A percentile compares a stretch with the other conserved stretches of the same genome.
Evolutionary conservation across 2,113 vertebrate species (phyloP).

Genomic region (Formicarius rufipectus): DNA sequence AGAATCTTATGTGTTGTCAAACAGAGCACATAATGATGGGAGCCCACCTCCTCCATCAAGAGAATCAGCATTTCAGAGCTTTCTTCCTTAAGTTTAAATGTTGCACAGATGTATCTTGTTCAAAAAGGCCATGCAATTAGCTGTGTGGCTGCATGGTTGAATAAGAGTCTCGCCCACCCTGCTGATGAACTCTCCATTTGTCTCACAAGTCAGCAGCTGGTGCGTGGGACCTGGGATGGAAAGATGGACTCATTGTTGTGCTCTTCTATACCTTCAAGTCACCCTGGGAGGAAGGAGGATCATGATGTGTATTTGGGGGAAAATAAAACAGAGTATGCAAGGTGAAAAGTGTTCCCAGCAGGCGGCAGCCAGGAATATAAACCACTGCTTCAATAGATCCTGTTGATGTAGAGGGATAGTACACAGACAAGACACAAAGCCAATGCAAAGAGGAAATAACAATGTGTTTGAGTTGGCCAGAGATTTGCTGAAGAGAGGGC

Average conservation of each 20-base stretch:
- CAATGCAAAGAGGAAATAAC: background rate
- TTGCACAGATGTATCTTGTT: background rate
- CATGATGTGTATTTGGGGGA: accelerated
- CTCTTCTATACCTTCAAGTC: background rate
- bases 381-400: background rate
- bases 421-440: background rate
- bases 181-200: background rate
- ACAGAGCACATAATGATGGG: background rate
- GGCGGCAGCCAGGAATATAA: background rate
- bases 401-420: background rate
- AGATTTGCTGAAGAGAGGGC: background rate
- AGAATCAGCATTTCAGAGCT: background rate
- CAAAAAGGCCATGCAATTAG: background rate
- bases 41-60: background rate
- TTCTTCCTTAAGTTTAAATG: background rate
- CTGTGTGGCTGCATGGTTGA: background rate
- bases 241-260: background rate
- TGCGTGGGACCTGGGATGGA: background rate
- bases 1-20: background rate
- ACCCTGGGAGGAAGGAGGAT: background rate
- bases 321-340: background rate
- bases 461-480: background rate
- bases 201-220: background rate
- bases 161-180: background rate
- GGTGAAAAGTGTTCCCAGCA: background rate